Percentiles rank a stretch among this genome's conserved stretches.
These are phyloP conservation scores for Procambarus clarkii DNA, from an alignment of 1,140 invertebrate genomes.

Conservation along the genomic window DNA sequence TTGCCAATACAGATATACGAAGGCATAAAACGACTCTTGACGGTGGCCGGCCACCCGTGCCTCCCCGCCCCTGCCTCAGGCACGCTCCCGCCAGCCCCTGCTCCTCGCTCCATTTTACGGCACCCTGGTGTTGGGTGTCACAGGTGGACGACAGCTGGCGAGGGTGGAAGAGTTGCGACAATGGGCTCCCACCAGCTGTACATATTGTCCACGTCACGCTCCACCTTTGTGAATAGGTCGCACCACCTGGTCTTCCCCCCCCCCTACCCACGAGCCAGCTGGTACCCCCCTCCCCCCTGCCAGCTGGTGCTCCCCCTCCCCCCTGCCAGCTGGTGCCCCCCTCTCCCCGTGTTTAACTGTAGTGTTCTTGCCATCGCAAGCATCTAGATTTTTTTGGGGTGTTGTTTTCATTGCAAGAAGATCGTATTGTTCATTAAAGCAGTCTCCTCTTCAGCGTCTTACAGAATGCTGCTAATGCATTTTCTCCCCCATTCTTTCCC, in stretches of 20 bases:
- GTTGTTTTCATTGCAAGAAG: no score
- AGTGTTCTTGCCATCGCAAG: no score
- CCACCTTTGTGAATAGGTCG: neutral
- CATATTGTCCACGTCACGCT: neutral
- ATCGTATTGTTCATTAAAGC: no score
- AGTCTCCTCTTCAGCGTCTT: no score
- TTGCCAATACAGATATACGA: neutral
- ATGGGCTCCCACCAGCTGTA: neutral
- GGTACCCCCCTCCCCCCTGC: no score
- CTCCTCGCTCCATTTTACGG: neutral
- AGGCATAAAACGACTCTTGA: conserved; percentile 11
- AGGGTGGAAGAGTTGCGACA: neutral
- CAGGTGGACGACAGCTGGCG: neutral
- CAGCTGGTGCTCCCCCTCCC: no score
- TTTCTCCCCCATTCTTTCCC: no score
- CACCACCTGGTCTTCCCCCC: neutral
- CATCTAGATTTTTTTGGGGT: no score
- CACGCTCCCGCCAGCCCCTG: neutral
- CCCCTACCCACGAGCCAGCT: neutral
- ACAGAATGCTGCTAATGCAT: no score
- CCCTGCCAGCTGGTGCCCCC: no score
- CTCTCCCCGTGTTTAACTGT: no score
- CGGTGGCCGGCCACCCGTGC: neutral
- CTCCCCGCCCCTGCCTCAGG: neutral
- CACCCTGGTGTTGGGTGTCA: neutral